Conservation (phyloP, 2,888 invertebrate genomes). For the Phymatocera aterrima region DNA sequence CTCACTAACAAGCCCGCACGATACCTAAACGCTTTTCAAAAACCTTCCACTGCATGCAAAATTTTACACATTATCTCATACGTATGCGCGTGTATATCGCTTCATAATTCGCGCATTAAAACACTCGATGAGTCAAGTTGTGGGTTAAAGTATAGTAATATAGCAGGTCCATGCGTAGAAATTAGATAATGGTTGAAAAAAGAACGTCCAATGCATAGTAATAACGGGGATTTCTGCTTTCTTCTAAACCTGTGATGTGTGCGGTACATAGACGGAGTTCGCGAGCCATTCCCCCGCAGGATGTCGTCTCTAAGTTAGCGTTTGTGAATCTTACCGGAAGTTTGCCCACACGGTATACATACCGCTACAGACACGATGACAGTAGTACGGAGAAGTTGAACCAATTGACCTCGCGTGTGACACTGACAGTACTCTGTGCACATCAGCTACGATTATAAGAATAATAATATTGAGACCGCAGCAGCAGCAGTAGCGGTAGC, state of each 20-base stretch:
- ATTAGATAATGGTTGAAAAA: too few species aligned
- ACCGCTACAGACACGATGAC: conserved; percentile 45
- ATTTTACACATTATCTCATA: too few species aligned
- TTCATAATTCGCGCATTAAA: too few species aligned
- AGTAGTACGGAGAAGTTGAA: conserved; percentile 55
- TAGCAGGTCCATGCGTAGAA: too few species aligned
- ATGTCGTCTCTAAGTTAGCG: conserved; percentile 38
- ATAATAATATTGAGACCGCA: conserved; percentile 34
- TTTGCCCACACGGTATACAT: conserved; percentile 59
- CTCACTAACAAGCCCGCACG: too few species aligned
- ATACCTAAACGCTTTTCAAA: neutral
- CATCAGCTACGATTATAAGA: conserved; percentile 5
- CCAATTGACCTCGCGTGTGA: conserved; percentile 55
- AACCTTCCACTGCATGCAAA: neutral
- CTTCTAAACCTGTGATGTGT: too few species aligned
- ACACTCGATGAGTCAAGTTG: too few species aligned
- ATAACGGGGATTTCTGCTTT: too few species aligned
- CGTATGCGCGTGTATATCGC: too few species aligned
- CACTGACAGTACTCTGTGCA: conserved; percentile 48
- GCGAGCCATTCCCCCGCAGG: conserved; percentile 1
- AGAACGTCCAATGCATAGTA: too few species aligned
- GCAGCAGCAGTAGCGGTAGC: too few species aligned
- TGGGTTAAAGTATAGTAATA: too few species aligned
- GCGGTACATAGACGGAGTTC: neutral
- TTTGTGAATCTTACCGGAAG: conserved; percentile 58